Evolutionary conservation across 2,797 vertebrate genomes (phyloP), one percentile per base, ranked within the genome.

Genomic region (Cyprinodon diabolis): DNA sequence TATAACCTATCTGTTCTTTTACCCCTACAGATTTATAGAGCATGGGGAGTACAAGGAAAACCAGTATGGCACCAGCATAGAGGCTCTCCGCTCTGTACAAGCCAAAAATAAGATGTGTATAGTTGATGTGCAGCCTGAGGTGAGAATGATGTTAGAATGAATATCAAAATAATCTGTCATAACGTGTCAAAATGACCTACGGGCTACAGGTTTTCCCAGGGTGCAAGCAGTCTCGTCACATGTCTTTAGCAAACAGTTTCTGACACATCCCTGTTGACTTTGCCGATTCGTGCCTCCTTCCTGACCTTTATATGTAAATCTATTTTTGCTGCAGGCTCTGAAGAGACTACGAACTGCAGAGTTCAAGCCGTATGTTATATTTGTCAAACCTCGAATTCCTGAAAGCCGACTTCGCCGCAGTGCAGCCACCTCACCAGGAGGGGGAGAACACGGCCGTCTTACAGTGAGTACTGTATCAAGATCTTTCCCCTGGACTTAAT

Each of bases 21-120:
- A 66, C 47, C 15, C 37, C 47, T 6, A 45, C 69, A 99, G 98
- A 84, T 98, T 98, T 87, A 96, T 99, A 67, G 98, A 99, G 72
- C 96, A 97, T 0, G 97, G 98, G 0, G 97, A 98, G 70, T 98
- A 97, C 89, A 98, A 98, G 80, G 97, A 98, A 65, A 97, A 98
- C 81, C 94, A 97, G 76, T 99, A 99, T 0, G 98, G 98, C 43
- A 99, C 96, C 58, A 99, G 96, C 73, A 95, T 99, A 72, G 97
- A 98, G 66, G 97, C 98, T 9, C 97, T 99, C 83, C 96, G 96
- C 45, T 96, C 95, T 0, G 96, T 98, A 40, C 96, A 97, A 94
- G 96, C 96, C 90, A 97, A 95, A 88, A 98, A 96, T 87, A 99
- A 99, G 93, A 94, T 97, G 88, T 99, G 98, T 76, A 84, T 99